Evolutionary conservation across 1,140 invertebrate species (phyloP), one percentile per base, ranked within the genome.

Genomic region (Periplaneta americana): DNA sequence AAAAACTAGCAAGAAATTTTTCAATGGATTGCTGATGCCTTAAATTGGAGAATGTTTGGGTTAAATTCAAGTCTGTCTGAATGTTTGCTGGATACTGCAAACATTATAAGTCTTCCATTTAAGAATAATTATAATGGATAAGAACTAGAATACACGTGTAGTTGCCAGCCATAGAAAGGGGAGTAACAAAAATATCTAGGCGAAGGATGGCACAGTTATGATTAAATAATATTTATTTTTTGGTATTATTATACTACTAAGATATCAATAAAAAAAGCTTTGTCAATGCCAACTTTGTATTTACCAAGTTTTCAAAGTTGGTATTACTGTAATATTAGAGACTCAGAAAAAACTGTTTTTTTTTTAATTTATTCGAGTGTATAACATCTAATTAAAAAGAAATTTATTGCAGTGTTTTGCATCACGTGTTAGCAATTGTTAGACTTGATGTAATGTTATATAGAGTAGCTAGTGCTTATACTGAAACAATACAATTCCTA

Each of bases 61-160:
- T 78, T 76, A 78, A 31, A 35, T 76, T 48, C 57, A 75, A 81
- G n/a, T 34, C 75, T 57, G 36, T 75, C 48, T 76, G 81, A 34
- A 78, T 77, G 81, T 81, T 78, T 81, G 81, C 81, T 36, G 78
- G 13, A 36, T 22, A 22, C 76, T 34, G 81, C 81, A 81, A 78
- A 81, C 81, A 74, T 78, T 81, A 37, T 31, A 81, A 78, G 81
- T 81, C 81, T 81, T 81, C 81, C 81, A 81, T 81, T 81, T 81
- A 81, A 81, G 66, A 81, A 80, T 80, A 80, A 79, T 81, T 81
- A 66, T 34, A 36, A 78, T 34, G 57, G 74, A 81, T 74, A 77
- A 39, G 76, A 78, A 75, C 28, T 57, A 48, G 39, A 81, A 36
- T 81, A 48, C 33, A 81, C 22, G 18, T 28, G 81, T 81, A 81